Conservation (phyloP, 2,797 vertebrate species). For the Aldrovandia affinis region DNA sequence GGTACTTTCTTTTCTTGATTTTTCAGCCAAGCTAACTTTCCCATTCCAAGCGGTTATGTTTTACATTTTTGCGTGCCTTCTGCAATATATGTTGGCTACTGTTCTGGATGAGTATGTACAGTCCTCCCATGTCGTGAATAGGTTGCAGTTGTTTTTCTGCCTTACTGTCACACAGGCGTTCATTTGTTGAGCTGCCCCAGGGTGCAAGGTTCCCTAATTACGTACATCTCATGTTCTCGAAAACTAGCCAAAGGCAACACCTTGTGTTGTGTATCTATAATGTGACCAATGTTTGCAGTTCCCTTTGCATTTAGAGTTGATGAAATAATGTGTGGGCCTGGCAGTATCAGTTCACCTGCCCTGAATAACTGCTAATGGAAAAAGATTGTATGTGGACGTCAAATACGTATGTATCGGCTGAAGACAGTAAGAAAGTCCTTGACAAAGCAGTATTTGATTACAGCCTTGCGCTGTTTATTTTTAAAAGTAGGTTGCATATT, state of each 20-base stretch:
- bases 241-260: constrained; percentile 43
- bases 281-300: constrained; percentile 19
- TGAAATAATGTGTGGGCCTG: constrained; percentile 37
- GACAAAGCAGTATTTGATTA: not conserved
- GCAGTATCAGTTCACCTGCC: constrained; percentile 44
- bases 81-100: constrained; percentile 24
- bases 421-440: not conserved
- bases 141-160: constrained; percentile 32
- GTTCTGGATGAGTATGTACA: constrained; percentile 5
- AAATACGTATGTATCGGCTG: not conserved
- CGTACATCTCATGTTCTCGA: constrained; percentile 19
- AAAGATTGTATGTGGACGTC: not conserved
- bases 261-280: not conserved
- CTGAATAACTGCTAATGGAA: constrained; percentile 26
- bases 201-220: constrained; percentile 21
- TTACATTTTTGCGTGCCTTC: not conserved
- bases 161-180: constrained; percentile 3
- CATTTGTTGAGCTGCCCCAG: constrained; percentile 44
- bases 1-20: constrained; percentile 2
- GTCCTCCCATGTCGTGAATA: not conserved
- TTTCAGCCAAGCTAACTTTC: constrained; percentile 19
- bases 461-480: not conserved
- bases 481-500: not conserved
- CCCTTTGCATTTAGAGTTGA: not conserved
- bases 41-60: not conserved